Evolutionary conservation across 2,888 invertebrate species (phyloP).

Genomic region (Pseudoips prasinana): DNA sequence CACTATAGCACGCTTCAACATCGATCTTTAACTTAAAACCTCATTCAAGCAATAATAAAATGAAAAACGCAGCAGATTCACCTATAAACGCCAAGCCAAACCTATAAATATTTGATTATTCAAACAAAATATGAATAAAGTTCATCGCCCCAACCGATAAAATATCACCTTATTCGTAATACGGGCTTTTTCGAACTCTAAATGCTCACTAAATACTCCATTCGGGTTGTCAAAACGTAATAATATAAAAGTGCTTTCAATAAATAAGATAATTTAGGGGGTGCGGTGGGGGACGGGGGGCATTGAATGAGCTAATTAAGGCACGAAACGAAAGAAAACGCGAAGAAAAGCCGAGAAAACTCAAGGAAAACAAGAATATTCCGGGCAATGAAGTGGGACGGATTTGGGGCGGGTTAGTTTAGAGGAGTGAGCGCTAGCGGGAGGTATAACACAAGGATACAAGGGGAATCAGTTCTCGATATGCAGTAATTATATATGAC

Average conservation of each 20-base stretch:
- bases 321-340: conserved; percentile 76
- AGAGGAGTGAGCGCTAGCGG: background rate
- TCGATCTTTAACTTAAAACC: no score
- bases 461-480: no score
- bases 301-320: conserved; percentile 81
- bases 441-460: no score
- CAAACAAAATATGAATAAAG: conserved; percentile 25
- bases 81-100: conserved; percentile 2
- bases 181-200: conserved; percentile 33
- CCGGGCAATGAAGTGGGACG: conserved; percentile 47
- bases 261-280: conserved; percentile 75
- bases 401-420: conserved; percentile 24
- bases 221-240: conserved; percentile 64
- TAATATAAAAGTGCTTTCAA: conserved; percentile 77
- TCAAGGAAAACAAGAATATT: conserved; percentile 79
- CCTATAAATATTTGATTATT: conserved; percentile 36
- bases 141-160: conserved; percentile 37
- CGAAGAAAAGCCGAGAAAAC: conserved; percentile 78
- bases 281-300: conserved; percentile 37
- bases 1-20: no score
- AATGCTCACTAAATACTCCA: conserved; percentile 64
- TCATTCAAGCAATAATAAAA: background rate
- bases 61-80: background rate
- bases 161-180: conserved; percentile 36
- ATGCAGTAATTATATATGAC: no score